phyloP scores from a whole-genome alignment of 2,113 vertebrate species.

The Holacanthus passer region DNA sequence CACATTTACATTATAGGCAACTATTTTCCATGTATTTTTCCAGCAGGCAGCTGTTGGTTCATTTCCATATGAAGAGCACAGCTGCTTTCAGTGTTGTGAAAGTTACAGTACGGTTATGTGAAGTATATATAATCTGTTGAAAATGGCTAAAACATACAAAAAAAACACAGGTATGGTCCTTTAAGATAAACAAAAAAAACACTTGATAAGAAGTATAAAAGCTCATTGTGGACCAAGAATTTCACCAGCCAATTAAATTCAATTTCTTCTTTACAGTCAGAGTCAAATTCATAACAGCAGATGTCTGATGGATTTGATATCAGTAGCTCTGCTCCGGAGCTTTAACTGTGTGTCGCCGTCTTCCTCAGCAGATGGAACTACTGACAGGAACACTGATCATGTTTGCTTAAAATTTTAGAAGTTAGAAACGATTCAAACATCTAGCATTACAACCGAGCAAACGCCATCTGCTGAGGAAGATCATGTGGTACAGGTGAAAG shows the following conservation, averaged over 20 bases:
- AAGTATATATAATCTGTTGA: neutral
- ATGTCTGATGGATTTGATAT: neutral
- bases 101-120: neutral
- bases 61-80: neutral
- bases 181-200: neutral
- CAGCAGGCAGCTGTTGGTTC: neutral
- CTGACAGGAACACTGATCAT: too few relatives aligned
- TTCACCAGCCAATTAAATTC: neutral
- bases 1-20: neutral
- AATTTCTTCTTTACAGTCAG: neutral
- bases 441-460: neutral
- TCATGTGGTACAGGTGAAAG: neutral
- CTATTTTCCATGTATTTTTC: neutral
- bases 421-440: neutral
- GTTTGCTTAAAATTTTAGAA: too few relatives aligned
- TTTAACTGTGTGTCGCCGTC: neutral
- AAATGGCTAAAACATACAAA: neutral
- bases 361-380: neutral
- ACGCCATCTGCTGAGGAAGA: neutral
- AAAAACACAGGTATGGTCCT: conserved; percentile 12
- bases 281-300: too few relatives aligned
- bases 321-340: neutral
- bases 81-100: neutral
- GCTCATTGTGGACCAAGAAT: neutral
- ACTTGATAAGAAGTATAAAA: neutral